Evolutionary conservation across 2,113 vertebrate genomes (phyloP), one percentile per base, ranked within the genome.

Genomic region (Gorsachius goisagi): DNA sequence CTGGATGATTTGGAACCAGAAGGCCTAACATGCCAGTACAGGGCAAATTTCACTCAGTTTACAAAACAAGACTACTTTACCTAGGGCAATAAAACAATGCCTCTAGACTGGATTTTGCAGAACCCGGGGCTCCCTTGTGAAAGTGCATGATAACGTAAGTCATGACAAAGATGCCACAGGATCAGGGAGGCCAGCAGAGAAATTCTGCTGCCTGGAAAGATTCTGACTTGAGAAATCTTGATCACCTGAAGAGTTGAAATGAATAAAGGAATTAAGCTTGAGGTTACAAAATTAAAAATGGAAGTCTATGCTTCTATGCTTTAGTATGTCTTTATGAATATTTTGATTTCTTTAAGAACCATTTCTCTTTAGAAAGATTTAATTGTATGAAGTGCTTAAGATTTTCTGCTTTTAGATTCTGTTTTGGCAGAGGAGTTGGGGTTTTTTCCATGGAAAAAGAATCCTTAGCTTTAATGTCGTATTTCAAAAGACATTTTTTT

Each of bases 81-180:
- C 92, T 73, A 71, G 71, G 94, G 95, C 85, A 83, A 89, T 94
- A 20, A 91, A 95, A 78, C 86, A 93, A 63, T 91, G 96, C 95
- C 84, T 96, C 77, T 92, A 39, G 84, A 94, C 11, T 84, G 87
- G 89, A 76, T 66, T 96, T 74, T 95, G 86, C 89, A 92, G 86
- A 81, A 89, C 96, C 95, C 9, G 6, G 23, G 92, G 94, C 90
- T 96, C 13, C 71, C 77, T 86, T 83, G 44, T 93, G 88, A 83
- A 95, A 72, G 86, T 53, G 8, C 8, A 2, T 23, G n/a, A 71
- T 83, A 84, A 92, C 86, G 93, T 93, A 73, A 76, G 71, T 33
- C 66, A 80, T 97, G 91, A 89, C 94, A 94, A 96, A 96, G 88
- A 96, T 96, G 95, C 89, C 88, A 95, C 35, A 35, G 67, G 83